phyloP scores from a whole-genome alignment of 1,140 invertebrate species.

The Melitaea cinxia region DNA sequence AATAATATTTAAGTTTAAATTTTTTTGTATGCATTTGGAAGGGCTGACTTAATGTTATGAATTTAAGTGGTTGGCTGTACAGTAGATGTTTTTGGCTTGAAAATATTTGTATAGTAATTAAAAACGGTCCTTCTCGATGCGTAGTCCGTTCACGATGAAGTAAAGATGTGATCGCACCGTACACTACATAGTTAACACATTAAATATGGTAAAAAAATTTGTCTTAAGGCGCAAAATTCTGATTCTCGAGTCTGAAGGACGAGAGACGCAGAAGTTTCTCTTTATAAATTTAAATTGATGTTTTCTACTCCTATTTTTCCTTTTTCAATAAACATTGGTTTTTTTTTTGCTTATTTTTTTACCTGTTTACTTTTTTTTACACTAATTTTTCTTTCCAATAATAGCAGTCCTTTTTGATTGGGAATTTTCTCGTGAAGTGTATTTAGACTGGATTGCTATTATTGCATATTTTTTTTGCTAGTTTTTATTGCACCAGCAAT shows the following conservation, averaged over 20 bases:
- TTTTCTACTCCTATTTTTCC: conserved; percentile 46
- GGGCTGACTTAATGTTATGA: conserved; percentile 44
- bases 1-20: background rate
- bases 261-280: conserved; percentile 26
- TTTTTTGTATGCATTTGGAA: conserved; percentile 37
- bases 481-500: conserved; percentile 45
- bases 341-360: conserved; percentile 73
- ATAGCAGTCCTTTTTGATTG: conserved; percentile 35
- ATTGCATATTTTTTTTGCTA: conserved; percentile 44
- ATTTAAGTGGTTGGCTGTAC: conserved; percentile 67
- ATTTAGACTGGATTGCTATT: conserved; percentile 18
- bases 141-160: conserved; percentile 12
- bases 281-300: conserved; percentile 24
- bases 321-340: conserved; percentile 54
- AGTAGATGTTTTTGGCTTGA: conserved; percentile 72
- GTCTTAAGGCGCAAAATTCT: conserved; percentile 49
- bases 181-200: conserved; percentile 62
- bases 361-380: conserved; percentile 54
- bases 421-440: background rate
- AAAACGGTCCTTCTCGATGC: conserved; percentile 47
- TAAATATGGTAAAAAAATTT: conserved; percentile 72
- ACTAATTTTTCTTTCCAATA: conserved; percentile 47
- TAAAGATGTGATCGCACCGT: conserved; percentile 45
- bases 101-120: conserved; percentile 58
- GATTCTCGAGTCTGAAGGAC: conserved; percentile 5